A percentile compares a stretch with the other conserved stretches of the same genome.
phyloP scores from a whole-genome alignment of 2,888 invertebrate species.

The Mayetiola destructor region DNA sequence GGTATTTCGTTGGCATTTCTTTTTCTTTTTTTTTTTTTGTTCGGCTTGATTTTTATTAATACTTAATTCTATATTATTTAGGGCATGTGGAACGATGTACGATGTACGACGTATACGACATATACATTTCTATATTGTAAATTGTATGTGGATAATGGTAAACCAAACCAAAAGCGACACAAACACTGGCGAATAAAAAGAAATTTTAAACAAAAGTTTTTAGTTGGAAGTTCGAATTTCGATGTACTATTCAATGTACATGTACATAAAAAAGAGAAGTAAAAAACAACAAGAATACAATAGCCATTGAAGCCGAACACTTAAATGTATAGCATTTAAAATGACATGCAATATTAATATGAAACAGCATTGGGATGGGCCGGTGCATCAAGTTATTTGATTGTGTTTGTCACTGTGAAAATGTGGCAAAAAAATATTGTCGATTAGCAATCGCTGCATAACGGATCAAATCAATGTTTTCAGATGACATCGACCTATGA shows the following conservation, averaged over 20 bases:
- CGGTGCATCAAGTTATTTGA: neutral
- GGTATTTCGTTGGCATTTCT: neutral
- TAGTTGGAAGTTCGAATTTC: neutral
- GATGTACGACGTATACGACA: neutral
- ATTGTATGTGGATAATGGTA: neutral
- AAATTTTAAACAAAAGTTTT: neutral
- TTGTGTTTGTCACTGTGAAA: no score
- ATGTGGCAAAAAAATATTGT: no score
- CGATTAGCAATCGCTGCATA: no score
- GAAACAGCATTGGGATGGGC: neutral
- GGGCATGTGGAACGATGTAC: neutral
- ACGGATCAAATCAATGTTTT: no score
- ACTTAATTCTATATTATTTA: no score
- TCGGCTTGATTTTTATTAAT: neutral
- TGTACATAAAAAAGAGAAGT: no score
- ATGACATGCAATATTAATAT: neutral
- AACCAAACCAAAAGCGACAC: neutral
- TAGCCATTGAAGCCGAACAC: neutral
- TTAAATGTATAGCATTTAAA: neutral
- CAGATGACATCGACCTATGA: no score
- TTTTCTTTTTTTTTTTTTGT: neutral
- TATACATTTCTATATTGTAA: neutral
- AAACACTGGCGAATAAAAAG: neutral
- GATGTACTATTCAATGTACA: no score
- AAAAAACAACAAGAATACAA: constrained; percentile 1